Conservation (phyloP, 2,888 invertebrate species). For the Agapostemon virescens region DNA sequence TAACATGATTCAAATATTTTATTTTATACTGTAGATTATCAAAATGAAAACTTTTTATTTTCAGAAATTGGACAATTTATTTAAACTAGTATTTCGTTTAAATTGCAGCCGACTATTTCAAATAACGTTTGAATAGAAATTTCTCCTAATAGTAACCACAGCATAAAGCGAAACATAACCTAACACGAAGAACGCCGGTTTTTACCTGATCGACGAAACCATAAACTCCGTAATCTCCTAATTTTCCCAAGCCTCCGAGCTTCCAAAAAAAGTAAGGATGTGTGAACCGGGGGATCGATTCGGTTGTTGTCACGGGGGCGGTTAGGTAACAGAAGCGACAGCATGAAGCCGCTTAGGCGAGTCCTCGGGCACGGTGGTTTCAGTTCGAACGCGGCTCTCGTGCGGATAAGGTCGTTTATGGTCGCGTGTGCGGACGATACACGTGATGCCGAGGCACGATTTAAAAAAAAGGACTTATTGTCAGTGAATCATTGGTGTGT, state of each 20-base stretch:
- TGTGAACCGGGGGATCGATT: constrained; percentile 28
- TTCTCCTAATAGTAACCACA: too few species aligned
- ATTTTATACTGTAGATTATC: too few species aligned
- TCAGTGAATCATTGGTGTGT: constrained; percentile 19
- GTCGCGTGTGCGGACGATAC: constrained; percentile 10
- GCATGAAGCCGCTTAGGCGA: constrained; percentile 29
- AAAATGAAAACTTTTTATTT: too few species aligned
- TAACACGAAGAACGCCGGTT: neutral
- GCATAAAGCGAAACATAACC: neutral
- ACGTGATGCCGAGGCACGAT: constrained; percentile 25
- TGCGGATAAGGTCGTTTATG: constrained; percentile 38
- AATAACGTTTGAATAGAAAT: too few species aligned
- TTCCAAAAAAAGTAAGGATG: constrained; percentile 2
- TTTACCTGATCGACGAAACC: constrained; percentile 4
- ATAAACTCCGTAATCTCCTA: neutral
- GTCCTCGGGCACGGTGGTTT: constrained; percentile 15
- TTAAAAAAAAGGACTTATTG: constrained; percentile 16
- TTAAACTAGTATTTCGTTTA: too few species aligned
- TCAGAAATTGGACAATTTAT: too few species aligned
- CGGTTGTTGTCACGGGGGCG: constrained; percentile 34
- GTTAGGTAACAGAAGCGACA: constrained; percentile 60
- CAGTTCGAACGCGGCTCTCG: constrained; percentile 52
- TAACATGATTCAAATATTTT: too few species aligned
- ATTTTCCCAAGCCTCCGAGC: neutral
- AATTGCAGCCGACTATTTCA: too few species aligned